Conservation (phyloP, 1,140 invertebrate genomes). For the Sitophilus oryzae region DNA sequence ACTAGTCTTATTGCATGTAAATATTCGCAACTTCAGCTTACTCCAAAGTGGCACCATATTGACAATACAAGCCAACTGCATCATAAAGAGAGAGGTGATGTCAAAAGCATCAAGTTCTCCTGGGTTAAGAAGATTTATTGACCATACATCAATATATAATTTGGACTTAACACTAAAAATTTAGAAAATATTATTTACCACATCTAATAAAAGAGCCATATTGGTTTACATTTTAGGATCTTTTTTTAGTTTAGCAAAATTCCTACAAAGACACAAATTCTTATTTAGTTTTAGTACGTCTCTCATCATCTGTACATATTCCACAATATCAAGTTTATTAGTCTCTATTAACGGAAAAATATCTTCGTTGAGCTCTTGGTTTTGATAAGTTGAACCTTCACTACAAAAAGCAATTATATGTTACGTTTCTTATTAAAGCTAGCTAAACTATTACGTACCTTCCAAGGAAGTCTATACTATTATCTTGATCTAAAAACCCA, state of each 20-base stretch:
- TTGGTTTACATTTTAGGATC: conserved; percentile 57
- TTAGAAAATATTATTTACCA: neutral
- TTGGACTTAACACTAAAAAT: conserved; percentile 49
- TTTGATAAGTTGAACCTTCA: conserved; percentile 47
- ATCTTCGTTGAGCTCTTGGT: conserved; percentile 34
- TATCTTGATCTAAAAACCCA: conserved; percentile 79
- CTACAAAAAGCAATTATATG: conserved; percentile 23
- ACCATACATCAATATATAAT: conserved; percentile 95
- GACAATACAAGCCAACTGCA: conserved; percentile 94
- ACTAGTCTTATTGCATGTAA: conserved; percentile 62
- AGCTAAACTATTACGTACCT: conserved; percentile 37
- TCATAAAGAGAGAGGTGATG: conserved; percentile 86
- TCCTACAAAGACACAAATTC: conserved; percentile 88
- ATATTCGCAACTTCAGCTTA: conserved; percentile 73
- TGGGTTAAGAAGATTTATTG: conserved; percentile 80
- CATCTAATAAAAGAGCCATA: neutral
- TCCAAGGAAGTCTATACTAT: conserved; percentile 69
- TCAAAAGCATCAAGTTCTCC: conserved; percentile 72
- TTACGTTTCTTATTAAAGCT: neutral
- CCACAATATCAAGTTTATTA: conserved; percentile 46
- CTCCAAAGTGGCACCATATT: conserved; percentile 87
- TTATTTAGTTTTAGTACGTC: conserved; percentile 89
- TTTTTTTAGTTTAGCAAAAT: conserved; percentile 83
- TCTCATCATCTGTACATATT: conserved; percentile 86
- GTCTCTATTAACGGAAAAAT: conserved; percentile 43